Conservation (phyloP, 2,888 invertebrate genomes). For the Drosophila glabriapex region DNA sequence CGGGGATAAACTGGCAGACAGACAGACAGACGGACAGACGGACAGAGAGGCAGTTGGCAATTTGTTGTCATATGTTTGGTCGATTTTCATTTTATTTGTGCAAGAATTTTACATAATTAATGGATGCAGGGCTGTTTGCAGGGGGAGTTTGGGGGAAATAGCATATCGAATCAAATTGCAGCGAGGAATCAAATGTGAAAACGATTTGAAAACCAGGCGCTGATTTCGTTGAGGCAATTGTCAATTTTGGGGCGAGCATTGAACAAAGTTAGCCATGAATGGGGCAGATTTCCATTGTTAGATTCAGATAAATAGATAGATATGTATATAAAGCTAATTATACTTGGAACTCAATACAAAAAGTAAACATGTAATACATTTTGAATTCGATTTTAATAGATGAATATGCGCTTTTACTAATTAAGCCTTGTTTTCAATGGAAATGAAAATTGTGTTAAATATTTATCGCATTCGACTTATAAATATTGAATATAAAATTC, state of each 20-base stretch:
- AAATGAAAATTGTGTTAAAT: neutral
- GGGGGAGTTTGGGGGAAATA: neutral
- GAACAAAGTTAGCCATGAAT: neutral
- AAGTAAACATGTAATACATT: neutral
- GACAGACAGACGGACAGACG: neutral
- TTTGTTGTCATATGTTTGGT: constrained; percentile 74
- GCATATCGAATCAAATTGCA: neutral
- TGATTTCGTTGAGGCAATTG: constrained; percentile 28
- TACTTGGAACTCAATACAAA: neutral
- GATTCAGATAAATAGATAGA: neutral
- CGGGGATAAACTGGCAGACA: constrained; percentile 7
- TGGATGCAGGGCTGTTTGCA: constrained; percentile 23
- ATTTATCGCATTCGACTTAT: neutral
- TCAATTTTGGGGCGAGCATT: neutral
- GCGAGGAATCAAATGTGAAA: constrained; percentile 48
- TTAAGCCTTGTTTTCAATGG: neutral
- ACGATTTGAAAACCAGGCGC: constrained; percentile 38
- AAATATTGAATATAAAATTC: neutral
- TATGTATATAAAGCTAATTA: constrained; percentile 7
- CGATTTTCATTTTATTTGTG: constrained; percentile 70
- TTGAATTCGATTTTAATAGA: neutral
- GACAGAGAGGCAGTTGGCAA: constrained; percentile 42
- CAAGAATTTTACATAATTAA: constrained; percentile 74
- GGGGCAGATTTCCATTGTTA: constrained; percentile 3
- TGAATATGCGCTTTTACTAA: neutral